Evolutionary conservation across 1,140 invertebrate species (phyloP), one percentile per base, ranked within the genome.

Genomic region (Calycopis cecrops): DNA sequence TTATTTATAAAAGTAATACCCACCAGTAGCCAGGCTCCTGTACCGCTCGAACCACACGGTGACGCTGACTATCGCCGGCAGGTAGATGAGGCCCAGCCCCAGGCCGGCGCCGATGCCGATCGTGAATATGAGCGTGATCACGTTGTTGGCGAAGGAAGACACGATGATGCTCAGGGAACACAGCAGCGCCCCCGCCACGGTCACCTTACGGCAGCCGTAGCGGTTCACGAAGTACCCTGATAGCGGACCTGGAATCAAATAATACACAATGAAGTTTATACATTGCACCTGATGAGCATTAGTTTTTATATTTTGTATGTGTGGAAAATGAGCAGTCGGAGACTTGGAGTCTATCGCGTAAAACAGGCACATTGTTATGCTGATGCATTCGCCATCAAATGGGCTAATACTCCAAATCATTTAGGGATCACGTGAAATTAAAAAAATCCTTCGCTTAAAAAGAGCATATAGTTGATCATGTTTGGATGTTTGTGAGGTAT

Each of bases 31-130:
- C 59, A 98, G 89, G 4, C 97, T 97, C 52, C 97, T 90, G 61
- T 93, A 94, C 65, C 94, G 93, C 66, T 98, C 97, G 72, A 99
- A 99, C 89, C 98, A 98, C 57, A 94, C 95, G 3, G 96, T 97
- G 7, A 98, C 97, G 75, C 94, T 96, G 18, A 98, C 96, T 55
- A 98, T 98, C 47, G 97, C 96, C 1, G 97, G 97, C 21, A 98
- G 88, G 76, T 98, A 99, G 59, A 98, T 97, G 61, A 99, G 91
- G 1, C 97, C 97, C 67, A 98, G 96, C 9, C 97, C 97, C 21
- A 98, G 88, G 11, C 97, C 97, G 62, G 96, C 92, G 55, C 96
- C 93, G 6, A 99, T 79, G 9, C 97, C 97, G 59, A 98, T 94
- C 0, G 96, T 96, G 49, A 98, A 88, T 71, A 95, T 98, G 0